phyloP scores from a whole-genome alignment of 2,888 invertebrate species.

The Pseudanteris insignis region DNA sequence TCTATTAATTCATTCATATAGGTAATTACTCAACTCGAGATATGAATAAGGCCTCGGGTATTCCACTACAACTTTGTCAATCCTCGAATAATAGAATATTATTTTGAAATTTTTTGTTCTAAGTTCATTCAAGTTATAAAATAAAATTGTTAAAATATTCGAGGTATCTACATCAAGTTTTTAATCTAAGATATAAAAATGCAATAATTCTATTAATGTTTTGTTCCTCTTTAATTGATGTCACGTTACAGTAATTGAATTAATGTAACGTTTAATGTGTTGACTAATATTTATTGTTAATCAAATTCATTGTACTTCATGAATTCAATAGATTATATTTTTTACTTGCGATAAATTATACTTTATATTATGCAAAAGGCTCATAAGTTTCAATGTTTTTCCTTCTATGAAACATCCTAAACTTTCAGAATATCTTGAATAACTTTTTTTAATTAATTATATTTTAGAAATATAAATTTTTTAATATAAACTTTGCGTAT shows the following conservation, averaged over 20 bases:
- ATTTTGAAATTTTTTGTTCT: slow-evolving; percentile 4
- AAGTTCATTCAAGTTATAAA: slow-evolving; percentile 20
- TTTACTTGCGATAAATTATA: slow-evolving; percentile 26
- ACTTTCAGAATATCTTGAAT: too few species aligned
- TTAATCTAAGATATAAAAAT: slow-evolving; percentile 58
- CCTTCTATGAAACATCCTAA: too few species aligned
- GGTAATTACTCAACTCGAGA: slow-evolving; percentile 56
- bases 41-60: slow-evolving; percentile 63
- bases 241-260: slow-evolving; percentile 54
- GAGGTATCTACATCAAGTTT: slow-evolving; percentile 54
- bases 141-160: slow-evolving; percentile 51
- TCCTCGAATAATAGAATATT: slow-evolving; percentile 51
- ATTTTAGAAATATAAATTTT: too few species aligned
- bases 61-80: slow-evolving; percentile 56
- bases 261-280: slow-evolving; percentile 49
- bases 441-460: too few species aligned
- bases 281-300: slow-evolving; percentile 45
- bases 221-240: slow-evolving; percentile 42
- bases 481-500: too few species aligned
- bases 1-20: slow-evolving; percentile 45
- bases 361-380: slow-evolving; percentile 9
- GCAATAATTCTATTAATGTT: slow-evolving; percentile 44
- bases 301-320: slow-evolving; percentile 29
- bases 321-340: slow-evolving; percentile 16
- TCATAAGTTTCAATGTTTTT: slow-evolving; percentile 4